Base-by-base conservation (phyloP, 2,113 vertebrate species). In the Mustela nigripes region DNA sequence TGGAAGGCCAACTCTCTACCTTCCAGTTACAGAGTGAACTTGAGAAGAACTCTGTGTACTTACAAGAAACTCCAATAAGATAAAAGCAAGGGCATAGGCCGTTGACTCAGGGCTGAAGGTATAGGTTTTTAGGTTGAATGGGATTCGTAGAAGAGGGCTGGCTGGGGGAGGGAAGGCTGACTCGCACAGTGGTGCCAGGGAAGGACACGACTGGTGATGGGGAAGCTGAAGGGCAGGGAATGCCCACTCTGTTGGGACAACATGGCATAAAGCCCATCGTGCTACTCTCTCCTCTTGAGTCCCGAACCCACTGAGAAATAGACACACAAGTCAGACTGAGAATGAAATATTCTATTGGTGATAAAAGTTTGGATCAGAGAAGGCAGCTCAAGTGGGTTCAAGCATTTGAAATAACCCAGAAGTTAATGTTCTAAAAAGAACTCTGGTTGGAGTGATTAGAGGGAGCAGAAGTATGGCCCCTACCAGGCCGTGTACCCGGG, bases 401-500 rank as follows among this genome's bases (percentile, higher is more conserved):
- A 14, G 83, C 58, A 67, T 91, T 73, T 89, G 63, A 9, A 63
- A 60, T n/a, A 79, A 63, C 28, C 48, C 71, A 33, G 78, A 26
- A 74, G 22, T 81, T 84, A 53, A 60, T 21, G 31, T 45, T 62
- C 19, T 42, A 28, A 36, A 92, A 78, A 73, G 63, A 92, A n/a
- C 28, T 60, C 33, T 87, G 26, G 56, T 33, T 62, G 48, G 69
- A 81, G 14, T 11, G 26, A 73, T 42, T 6, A 8, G 56, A 85
- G 24, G n/a, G 28, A 56, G 36, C 73, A 48, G 63, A 84, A 39
- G 42, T 14, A 58, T 2, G 15, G 18, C 22, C 50, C 69, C 31
- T 31, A 1, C n/a, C 48, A 60, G 36, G 56, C 50, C 0, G 14
- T 78, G 21, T 0, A 1, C 84, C 42, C 14, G 0, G 10, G 36